These are phyloP conservation scores for Phyllopteryx taeniolatus DNA, from an alignment of 2,113 vertebrate species.

Conservation along the genomic window DNA sequence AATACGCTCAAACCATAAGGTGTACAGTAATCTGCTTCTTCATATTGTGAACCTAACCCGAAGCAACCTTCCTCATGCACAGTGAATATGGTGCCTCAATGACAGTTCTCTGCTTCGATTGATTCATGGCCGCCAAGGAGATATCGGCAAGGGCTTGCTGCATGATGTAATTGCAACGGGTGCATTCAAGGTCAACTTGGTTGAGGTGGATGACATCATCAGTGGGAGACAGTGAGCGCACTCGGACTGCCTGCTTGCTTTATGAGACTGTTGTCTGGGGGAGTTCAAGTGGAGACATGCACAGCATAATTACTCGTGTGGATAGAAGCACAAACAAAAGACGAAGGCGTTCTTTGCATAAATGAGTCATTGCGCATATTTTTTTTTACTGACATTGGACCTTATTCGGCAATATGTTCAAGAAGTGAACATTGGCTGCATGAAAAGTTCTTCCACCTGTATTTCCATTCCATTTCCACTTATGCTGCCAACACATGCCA, in stretches of 20 bases:
- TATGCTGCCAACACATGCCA: neutral
- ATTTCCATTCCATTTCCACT: neutral
- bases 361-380: neutral
- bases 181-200: conserved; percentile 9
- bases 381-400: neutral
- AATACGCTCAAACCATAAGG: conserved; percentile 35
- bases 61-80: neutral
- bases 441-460: neutral
- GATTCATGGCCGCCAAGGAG: conserved; percentile 46
- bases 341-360: neutral
- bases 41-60: conserved; percentile 25
- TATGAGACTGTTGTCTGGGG: conserved; percentile 36
- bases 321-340: neutral
- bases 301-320: conserved; percentile 16
- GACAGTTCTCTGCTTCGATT: conserved; percentile 48
- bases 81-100: conserved; percentile 24
- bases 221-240: conserved; percentile 17
- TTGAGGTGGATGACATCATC: conserved; percentile 48
- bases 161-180: conserved; percentile 46
- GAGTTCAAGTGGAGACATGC: conserved; percentile 17
- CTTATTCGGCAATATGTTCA: neutral
- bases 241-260: conserved; percentile 49
- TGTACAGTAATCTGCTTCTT: conserved; percentile 39
- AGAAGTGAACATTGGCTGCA: neutral
- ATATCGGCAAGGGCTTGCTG: conserved; percentile 11